phyloP scores from a whole-genome alignment of 2,797 vertebrate genomes.

The Leucoraja ocellata region DNA sequence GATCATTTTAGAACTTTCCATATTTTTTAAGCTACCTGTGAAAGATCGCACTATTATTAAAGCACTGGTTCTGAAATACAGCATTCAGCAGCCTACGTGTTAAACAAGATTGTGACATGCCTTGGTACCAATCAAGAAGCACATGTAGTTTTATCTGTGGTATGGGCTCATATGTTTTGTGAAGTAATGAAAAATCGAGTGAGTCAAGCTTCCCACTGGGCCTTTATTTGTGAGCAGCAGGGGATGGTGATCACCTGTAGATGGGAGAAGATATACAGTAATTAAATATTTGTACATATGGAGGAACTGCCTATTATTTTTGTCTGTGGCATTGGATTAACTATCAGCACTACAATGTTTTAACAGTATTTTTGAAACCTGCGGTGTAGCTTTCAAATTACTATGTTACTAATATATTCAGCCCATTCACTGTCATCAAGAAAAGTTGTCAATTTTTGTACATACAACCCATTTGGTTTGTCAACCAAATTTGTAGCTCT shows the following conservation, averaged over 20 bases:
- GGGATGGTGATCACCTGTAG: background rate
- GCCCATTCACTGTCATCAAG: background rate
- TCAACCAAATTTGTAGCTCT: conserved; percentile 33
- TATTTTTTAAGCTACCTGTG: background rate
- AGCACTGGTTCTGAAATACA: background rate
- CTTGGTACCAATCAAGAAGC: background rate
- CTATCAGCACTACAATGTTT: background rate
- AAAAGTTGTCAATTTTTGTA: conserved; percentile 20
- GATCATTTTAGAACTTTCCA: background rate
- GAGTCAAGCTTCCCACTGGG: background rate
- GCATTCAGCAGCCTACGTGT: background rate
- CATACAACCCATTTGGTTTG: background rate
- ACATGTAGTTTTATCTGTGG: background rate
- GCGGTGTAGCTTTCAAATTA: conserved; percentile 15
- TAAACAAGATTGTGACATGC: background rate
- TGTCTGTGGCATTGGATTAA: conserved; percentile 17
- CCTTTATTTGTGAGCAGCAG: background rate
- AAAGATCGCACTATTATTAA: background rate
- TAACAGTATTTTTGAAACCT: conserved; percentile 26
- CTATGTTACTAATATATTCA: conserved; percentile 22
- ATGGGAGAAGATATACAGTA: background rate
- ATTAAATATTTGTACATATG: background rate
- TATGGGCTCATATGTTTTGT: background rate
- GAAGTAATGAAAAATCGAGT: background rate
- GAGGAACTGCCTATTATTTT: background rate